A percentile compares a stretch with the other conserved stretches of the same genome.
These are phyloP conservation scores for Drosophila nikananu DNA, from an alignment of 1,140 invertebrate species.

Conservation along the genomic window DNA sequence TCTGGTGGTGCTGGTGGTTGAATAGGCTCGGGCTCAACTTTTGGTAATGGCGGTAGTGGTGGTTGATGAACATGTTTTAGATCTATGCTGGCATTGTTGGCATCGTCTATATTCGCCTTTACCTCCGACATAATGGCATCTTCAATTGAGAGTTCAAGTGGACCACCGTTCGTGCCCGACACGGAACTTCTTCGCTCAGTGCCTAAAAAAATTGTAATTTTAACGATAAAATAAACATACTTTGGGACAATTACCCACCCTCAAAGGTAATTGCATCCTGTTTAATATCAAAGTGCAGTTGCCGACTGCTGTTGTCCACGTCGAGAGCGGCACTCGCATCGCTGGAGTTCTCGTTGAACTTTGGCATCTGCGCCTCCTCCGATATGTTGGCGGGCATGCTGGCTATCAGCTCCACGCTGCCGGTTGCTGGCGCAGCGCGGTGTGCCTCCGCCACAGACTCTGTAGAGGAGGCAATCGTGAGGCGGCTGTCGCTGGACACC, in stretches of 20 bases:
- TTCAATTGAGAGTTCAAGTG: conserved; percentile 54
- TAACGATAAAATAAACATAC: not conserved
- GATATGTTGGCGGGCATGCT: conserved; percentile 69
- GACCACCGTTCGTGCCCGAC: conserved; percentile 23
- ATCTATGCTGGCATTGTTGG: conserved; percentile 38
- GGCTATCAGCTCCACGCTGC: conserved; percentile 21
- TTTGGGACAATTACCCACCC: conserved; percentile 35
- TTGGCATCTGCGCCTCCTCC: conserved; percentile 84
- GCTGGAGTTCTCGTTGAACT: conserved; percentile 78
- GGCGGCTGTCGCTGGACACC: conserved; percentile 87
- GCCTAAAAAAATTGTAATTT: conserved; percentile 35
- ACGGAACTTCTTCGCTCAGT: conserved; percentile 75
- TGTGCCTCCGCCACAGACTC: conserved; percentile 38
- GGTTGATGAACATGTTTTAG: conserved; percentile 1
- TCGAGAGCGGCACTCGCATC: conserved; percentile 29
- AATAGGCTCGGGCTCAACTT: not conserved
- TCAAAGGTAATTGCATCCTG: conserved; percentile 84
- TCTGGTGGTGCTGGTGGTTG: conserved; percentile 14
- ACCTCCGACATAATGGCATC: conserved; percentile 72
- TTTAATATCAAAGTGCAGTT: conserved; percentile 83
- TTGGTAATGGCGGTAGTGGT: not conserved
- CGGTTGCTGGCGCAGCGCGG: conserved; percentile 22
- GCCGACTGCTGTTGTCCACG: conserved; percentile 20
- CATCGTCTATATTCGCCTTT: conserved; percentile 61
- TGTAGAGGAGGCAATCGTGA: conserved; percentile 84